Conservation (phyloP, 2,797 vertebrate species). For the Champsocephalus gunnari region DNA sequence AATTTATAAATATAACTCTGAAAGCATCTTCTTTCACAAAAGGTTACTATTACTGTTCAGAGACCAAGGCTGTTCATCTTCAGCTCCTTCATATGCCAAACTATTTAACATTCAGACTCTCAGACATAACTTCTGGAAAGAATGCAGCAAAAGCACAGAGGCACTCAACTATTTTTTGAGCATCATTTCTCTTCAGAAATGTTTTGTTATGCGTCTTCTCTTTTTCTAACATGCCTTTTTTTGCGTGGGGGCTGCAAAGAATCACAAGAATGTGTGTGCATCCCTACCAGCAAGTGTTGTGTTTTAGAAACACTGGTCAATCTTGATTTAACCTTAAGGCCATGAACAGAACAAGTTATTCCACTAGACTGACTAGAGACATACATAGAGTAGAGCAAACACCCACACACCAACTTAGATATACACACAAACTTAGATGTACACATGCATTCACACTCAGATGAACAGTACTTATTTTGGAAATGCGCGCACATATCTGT, state of each 20-base stretch:
- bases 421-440: background rate
- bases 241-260: background rate
- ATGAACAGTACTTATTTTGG: background rate
- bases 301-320: conserved; percentile 30
- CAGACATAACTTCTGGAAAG: conserved; percentile 16
- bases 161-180: conserved; percentile 1
- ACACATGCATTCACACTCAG: background rate
- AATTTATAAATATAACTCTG: conserved; percentile 12
- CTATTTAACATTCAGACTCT: conserved; percentile 13
- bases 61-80: conserved; percentile 33
- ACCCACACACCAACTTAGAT: conserved; percentile 17
- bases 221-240: background rate
- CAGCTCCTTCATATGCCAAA: conserved; percentile 15
- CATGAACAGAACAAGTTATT: conserved; percentile 11
- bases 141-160: conserved; percentile 4
- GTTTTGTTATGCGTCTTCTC: background rate
- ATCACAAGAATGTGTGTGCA: conserved; percentile 2
- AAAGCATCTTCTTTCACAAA: conserved; percentile 19
- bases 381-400: conserved; percentile 4
- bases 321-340: conserved; percentile 46
- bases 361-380: background rate
- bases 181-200: background rate
- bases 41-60: conserved; percentile 12
- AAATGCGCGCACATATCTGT: conserved; percentile 21
- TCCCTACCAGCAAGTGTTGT: background rate